phyloP scores from a whole-genome alignment of 2,888 invertebrate species.

The Ichneumon xanthorius region DNA sequence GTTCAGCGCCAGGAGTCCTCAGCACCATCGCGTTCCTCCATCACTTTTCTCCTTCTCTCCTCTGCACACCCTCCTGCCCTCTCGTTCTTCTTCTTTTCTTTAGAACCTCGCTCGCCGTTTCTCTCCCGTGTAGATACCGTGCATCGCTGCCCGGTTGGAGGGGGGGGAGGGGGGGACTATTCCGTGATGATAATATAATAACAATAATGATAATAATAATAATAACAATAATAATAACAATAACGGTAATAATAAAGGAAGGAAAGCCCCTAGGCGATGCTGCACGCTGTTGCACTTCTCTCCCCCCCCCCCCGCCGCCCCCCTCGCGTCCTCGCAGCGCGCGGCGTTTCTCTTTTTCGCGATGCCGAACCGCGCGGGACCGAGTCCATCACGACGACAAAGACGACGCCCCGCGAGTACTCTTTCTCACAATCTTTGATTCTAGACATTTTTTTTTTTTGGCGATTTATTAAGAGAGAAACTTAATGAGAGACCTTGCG shows the following conservation, averaged over 20 bases:
- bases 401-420: neutral
- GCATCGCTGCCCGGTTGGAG: neutral
- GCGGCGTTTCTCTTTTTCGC: slow-evolving; percentile 57
- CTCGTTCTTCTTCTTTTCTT: slow-evolving; percentile 31
- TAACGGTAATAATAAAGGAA: slow-evolving; percentile 70
- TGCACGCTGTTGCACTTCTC: slow-evolving; percentile 45
- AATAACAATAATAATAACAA: slow-evolving; percentile 60
- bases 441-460: neutral
- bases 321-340: slow-evolving; percentile 11
- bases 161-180: slow-evolving; percentile 30
- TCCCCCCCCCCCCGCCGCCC: slow-evolving; percentile 30
- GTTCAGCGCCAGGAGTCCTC: slow-evolving; percentile 52
- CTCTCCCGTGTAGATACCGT: slow-evolving; percentile 32
- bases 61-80: slow-evolving; percentile 23
- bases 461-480: neutral
- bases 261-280: slow-evolving; percentile 69
- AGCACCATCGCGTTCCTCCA: slow-evolving; percentile 42
- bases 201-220: slow-evolving; percentile 68
- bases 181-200: slow-evolving; percentile 69
- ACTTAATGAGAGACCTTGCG: too few relatives aligned
- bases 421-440: slow-evolving; percentile 4
- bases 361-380: slow-evolving; percentile 21
- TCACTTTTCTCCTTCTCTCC: slow-evolving; percentile 27
- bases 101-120: slow-evolving; percentile 29
- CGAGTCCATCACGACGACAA: slow-evolving; percentile 26